Percentiles rank a stretch among this genome's conserved stretches.
Conservation (phyloP, 2,113 vertebrate genomes). For the Chloropsis hardwickii region DNA sequence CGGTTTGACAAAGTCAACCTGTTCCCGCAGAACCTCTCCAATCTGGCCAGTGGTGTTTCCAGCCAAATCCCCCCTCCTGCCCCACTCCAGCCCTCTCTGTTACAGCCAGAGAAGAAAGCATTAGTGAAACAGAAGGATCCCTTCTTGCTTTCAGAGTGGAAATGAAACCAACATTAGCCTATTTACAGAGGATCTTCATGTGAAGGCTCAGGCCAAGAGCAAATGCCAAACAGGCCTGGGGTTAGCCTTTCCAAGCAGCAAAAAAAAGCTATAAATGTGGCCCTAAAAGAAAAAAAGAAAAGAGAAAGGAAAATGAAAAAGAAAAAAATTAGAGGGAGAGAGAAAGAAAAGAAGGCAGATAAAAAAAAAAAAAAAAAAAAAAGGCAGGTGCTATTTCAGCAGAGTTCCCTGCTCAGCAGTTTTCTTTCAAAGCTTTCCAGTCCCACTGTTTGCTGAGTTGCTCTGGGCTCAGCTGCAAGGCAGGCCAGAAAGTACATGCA, state of each 20-base stretch:
- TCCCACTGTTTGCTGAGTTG: constrained; percentile 28
- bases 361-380: neutral
- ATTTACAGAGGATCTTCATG: constrained; percentile 39
- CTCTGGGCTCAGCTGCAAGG: constrained; percentile 16
- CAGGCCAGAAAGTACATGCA: constrained; percentile 41
- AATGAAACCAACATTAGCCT: constrained; percentile 41
- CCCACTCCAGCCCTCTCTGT: neutral
- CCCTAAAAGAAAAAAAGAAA: neutral
- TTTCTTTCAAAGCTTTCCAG: constrained; percentile 53
- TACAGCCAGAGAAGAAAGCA: neutral
- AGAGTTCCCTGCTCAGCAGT: constrained; percentile 38
- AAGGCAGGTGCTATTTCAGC: constrained; percentile 48
- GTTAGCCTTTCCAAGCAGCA: constrained; percentile 10
- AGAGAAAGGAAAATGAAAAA: rapidly evolving
- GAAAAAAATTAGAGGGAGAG: rapidly evolving
- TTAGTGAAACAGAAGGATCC: constrained; percentile 46
- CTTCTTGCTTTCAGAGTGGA: constrained; percentile 50
- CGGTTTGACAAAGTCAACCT: constrained; percentile 54
- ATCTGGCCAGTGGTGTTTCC: neutral
- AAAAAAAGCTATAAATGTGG: neutral
- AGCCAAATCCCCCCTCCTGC: constrained; percentile 18
- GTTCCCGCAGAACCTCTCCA: constrained; percentile 21
- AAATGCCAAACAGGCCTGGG: constrained; percentile 1
- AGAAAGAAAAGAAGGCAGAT: neutral
- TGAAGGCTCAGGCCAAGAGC: constrained; percentile 9